Conservation (phyloP, 2,888 invertebrate genomes). For the Notodonta dromedarius region DNA sequence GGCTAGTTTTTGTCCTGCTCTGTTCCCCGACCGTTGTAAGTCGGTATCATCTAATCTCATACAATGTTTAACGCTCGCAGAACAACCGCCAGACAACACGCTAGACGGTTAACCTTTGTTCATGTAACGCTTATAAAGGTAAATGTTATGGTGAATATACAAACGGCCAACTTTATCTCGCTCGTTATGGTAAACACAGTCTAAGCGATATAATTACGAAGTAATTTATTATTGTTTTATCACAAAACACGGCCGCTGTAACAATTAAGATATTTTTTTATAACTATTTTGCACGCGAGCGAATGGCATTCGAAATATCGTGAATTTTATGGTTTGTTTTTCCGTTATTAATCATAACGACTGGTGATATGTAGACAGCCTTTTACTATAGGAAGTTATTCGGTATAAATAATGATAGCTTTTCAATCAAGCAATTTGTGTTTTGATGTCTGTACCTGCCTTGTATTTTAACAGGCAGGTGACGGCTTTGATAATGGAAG, state of each 20-base stretch:
- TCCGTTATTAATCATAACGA: conserved; percentile 3
- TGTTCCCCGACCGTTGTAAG: neutral
- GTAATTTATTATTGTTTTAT: conserved; percentile 73
- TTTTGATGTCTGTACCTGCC: neutral
- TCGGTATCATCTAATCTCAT: neutral
- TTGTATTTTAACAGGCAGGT: no score
- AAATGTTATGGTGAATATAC: conserved; percentile 41
- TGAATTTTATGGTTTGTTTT: conserved; percentile 27
- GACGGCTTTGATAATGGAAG: no score
- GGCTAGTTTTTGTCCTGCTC: neutral
- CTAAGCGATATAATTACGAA: conserved; percentile 71
- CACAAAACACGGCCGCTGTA: conserved; percentile 73
- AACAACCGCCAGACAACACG: conserved; percentile 13
- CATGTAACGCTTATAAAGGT: conserved; percentile 19
- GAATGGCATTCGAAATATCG: conserved; percentile 39
- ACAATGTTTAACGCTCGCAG: conserved; percentile 15
- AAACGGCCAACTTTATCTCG: conserved; percentile 61
- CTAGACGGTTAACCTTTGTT: conserved; percentile 7
- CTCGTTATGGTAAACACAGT: conserved; percentile 76
- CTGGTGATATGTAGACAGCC: conserved; percentile 4
- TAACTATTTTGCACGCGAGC: conserved; percentile 73
- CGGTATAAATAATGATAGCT: neutral
- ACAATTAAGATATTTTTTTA: conserved; percentile 80
- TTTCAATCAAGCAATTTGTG: neutral
- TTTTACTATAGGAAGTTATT: neutral